Evolutionary conservation across 2,797 vertebrate species (phyloP).

Genomic region (Petrocephalus sullivani): DNA sequence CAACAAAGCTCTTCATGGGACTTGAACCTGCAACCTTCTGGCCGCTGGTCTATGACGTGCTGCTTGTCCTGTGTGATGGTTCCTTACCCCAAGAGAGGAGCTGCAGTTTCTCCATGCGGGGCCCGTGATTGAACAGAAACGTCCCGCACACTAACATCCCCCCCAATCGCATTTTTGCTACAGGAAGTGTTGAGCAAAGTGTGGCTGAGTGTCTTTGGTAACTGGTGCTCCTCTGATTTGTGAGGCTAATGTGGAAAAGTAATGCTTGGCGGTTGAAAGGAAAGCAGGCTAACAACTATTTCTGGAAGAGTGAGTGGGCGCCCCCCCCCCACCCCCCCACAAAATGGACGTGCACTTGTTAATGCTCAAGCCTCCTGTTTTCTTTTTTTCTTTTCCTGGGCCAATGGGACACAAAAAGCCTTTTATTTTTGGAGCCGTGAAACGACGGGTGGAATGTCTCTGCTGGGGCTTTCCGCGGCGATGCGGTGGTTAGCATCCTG

Average conservation of each 20-base stretch:
- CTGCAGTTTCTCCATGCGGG: neutral
- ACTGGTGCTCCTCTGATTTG: neutral
- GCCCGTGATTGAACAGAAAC: neutral
- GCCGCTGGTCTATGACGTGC: neutral
- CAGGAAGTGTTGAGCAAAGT: neutral
- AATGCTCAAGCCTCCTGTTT: neutral
- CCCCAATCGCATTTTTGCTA: neutral
- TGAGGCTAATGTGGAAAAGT: neutral
- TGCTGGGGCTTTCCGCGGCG: neutral
- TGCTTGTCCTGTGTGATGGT: neutral
- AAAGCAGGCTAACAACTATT: conserved; percentile 48
- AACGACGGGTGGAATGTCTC: neutral
- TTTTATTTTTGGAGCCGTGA: neutral
- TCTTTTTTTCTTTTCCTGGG: neutral
- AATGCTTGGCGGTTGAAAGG: conserved; percentile 2
- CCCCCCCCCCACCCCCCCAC: neutral
- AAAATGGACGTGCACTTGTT: conserved; percentile 9
- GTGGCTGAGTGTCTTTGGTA: neutral
- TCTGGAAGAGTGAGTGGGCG: neutral
- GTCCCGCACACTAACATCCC: neutral
- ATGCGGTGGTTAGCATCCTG: neutral
- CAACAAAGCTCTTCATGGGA: neutral
- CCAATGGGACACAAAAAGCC: neutral
- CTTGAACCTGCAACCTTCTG: neutral
- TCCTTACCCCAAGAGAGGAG: neutral